Percentiles rank a stretch among this genome's conserved stretches.
Evolutionary conservation across 2,888 invertebrate species (phyloP).

Genomic region (Orthosia incerta): DNA sequence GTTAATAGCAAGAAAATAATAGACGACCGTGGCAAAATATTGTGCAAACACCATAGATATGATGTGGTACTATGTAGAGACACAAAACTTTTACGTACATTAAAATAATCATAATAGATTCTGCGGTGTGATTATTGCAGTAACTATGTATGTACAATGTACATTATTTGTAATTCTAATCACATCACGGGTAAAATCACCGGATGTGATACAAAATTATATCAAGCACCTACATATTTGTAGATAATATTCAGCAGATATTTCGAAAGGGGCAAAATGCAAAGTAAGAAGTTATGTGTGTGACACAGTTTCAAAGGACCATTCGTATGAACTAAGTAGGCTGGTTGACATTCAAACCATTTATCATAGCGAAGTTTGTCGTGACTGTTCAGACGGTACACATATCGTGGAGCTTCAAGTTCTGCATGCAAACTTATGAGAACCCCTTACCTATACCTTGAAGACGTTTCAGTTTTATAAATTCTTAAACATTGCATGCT

Average conservation of each 20-base stretch:
- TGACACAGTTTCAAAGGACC: conserved; percentile 32
- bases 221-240: conserved; percentile 5
- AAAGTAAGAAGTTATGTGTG: conserved; percentile 24
- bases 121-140: conserved; percentile 1
- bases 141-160: neutral
- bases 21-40: conserved; percentile 21
- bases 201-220: conserved; percentile 42
- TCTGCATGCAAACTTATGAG: conserved; percentile 41
- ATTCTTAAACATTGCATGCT: conserved; percentile 31
- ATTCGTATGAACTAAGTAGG: conserved; percentile 39
- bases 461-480: conserved; percentile 20
- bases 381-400: conserved; percentile 31
- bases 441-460: conserved; percentile 36
- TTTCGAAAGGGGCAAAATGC: conserved; percentile 4
- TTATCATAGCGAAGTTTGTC: conserved; percentile 46
- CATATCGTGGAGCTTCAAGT: conserved; percentile 29
- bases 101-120: conserved; percentile 29
- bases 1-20: conserved; percentile 38
- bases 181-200: conserved; percentile 28
- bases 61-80: neutral
- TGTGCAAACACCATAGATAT: neutral
- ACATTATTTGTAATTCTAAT: conserved; percentile 13
- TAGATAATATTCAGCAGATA: conserved; percentile 12
- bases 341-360: conserved; percentile 42
- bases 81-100: conserved; percentile 9